phyloP scores from a whole-genome alignment of 2,797 vertebrate genomes.

The Thripadectes ignobilis region DNA sequence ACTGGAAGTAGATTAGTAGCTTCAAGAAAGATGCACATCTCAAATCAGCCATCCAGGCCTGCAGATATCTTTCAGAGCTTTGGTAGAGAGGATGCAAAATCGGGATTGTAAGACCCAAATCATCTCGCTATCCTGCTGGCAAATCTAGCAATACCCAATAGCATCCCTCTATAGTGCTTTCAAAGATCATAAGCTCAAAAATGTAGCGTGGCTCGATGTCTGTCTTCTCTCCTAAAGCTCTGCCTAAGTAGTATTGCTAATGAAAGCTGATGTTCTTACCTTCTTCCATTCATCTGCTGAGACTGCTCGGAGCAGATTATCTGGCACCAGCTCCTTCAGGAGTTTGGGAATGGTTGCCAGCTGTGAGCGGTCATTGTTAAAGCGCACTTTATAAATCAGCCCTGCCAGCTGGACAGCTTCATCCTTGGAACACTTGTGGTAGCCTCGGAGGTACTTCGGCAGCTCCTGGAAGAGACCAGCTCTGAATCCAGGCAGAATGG shows the following conservation, averaged over 20 bases:
- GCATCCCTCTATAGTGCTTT: background rate
- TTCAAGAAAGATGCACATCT: background rate
- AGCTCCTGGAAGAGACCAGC: conserved; percentile 82
- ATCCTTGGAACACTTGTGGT: conserved; percentile 87
- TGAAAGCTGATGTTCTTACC: conserved; percentile 71
- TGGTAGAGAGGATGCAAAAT: background rate
- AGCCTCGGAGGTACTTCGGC: conserved; percentile 94
- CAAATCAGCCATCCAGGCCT: background rate
- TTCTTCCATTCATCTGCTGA: conserved; percentile 94
- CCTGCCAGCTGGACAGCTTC: conserved; percentile 87
- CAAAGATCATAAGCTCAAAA: background rate
- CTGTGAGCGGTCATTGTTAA: conserved; percentile 81
- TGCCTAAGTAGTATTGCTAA: background rate
- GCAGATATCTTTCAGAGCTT: background rate
- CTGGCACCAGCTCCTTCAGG: conserved; percentile 89
- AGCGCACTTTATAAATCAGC: conserved; percentile 87
- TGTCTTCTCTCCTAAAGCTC: background rate
- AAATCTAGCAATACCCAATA: background rate
- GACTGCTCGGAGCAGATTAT: conserved; percentile 84
- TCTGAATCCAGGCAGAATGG: background rate
- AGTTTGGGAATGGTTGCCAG: conserved; percentile 84
- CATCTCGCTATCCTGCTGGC: background rate
- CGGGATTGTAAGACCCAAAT: background rate
- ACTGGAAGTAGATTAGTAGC: background rate
- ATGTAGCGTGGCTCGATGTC: background rate